Evolutionary conservation across 2,888 invertebrate genomes (phyloP).

Genomic region (Nemurella pictetii): DNA sequence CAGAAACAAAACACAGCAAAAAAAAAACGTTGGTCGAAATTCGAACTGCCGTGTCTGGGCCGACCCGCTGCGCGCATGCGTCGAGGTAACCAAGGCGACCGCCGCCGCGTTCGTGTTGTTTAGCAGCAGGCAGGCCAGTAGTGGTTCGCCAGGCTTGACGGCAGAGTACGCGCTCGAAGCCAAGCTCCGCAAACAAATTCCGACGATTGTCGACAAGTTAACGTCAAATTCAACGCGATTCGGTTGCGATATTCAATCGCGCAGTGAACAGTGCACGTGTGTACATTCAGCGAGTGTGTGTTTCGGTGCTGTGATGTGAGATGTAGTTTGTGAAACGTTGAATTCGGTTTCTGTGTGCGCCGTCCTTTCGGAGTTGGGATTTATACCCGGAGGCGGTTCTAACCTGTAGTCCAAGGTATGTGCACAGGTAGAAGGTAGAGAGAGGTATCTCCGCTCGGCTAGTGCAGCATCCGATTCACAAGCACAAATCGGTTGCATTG

Average conservation of each 20-base stretch:
- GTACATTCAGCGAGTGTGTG: not conserved
- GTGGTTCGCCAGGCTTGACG: not conserved
- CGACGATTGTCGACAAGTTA: not conserved
- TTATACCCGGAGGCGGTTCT: conserved; percentile 19
- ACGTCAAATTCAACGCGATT: not conserved
- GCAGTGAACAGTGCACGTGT: not conserved
- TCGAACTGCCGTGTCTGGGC: not conserved
- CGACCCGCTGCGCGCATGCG: not conserved
- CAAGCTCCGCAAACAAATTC: not conserved
- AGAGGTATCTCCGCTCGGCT: not conserved
- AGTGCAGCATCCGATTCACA: not conserved
- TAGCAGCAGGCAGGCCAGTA: not conserved
- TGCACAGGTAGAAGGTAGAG: conserved; percentile 9
- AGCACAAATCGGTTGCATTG: too few species aligned
- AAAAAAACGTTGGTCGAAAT: not conserved
- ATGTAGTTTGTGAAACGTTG: conserved; percentile 2
- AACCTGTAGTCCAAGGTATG: conserved; percentile 30
- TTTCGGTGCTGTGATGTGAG: not conserved
- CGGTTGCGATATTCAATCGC: not conserved
- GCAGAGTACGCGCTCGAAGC: not conserved
- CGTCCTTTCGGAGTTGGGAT: conserved; percentile 18
- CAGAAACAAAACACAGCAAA: not conserved
- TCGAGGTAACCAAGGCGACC: not conserved
- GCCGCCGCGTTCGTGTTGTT: not conserved
- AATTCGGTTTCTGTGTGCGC: not conserved